Evolutionary conservation across 2,113 vertebrate species (phyloP), one percentile per base, ranked within the genome.

Genomic region (Misgurnus anguillicaudatus): DNA sequence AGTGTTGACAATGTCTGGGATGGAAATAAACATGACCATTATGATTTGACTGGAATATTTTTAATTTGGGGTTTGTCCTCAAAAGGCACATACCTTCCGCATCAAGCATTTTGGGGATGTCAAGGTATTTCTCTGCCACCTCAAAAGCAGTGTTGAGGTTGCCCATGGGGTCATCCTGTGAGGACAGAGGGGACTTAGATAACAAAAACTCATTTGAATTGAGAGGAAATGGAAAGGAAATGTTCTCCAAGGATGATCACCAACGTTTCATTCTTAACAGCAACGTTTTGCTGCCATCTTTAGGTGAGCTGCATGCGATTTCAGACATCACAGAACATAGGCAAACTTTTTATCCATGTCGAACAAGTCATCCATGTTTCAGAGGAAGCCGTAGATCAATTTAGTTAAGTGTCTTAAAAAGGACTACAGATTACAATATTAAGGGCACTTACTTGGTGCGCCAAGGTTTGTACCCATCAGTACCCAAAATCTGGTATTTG

Each of bases 1-100:
- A 11, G 95, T 96, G 91, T 95, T 96, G 82, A 96, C 95, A 2
- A 96, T 95, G 86, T 96, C 95, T 96, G 84, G 55, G 4, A 65
- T 63, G 51, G 39, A 51, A n/a, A 51, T 31, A 24, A 53, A 53
- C 24, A 11, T 19, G 6, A n/a, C 53, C 53, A 57, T 57, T 45
- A 45, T 9, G 2, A 7, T 10, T 45, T 45, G 10, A 45, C 7
- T 17, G 24, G 24, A 31, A 31, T 31, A 31, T 31, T 31, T 31
- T 31, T 1, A 31, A 1, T 31, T 31, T 31, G 24, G 24, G 39
- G 13, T 47, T 17, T 51, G 53, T 57, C 53, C 36, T 47, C 11
- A 1, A 55, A 53, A 5, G 41, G n/a, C 1, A 38, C 41, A 38
- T 11, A 93, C 92, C 92, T 86, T 93, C 92, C 0, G 91, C 92